Base-by-base conservation (phyloP, 2,888 invertebrate genomes). In the Hemaris fuciformis region DNA sequence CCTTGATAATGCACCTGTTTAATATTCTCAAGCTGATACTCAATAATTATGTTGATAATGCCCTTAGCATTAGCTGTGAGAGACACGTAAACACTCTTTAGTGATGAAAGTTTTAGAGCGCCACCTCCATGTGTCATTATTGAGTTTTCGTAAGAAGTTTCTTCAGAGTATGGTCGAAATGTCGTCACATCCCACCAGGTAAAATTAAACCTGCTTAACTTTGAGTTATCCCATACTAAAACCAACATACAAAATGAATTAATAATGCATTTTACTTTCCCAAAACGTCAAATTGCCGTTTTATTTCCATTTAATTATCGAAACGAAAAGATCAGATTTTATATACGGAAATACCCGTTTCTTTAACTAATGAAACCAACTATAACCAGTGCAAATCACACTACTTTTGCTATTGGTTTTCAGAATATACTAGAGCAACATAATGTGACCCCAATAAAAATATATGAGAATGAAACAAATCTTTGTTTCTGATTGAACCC, bases 171-270 rank as follows among this genome's bases (percentile, higher is more conserved):
- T 0, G 97, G 95, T 65, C 95, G 81, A 85, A 96, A 96, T 0
- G 98, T 97, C 0, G 98, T 98, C 2, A 95, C 95, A 80, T 99
- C 98, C 94, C 96, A 97, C 97, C 98, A 98, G 2, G 96, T 94
- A 88, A 98, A 99, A 77, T 97, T 97, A 74, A 96, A 98, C 75
- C 96, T 95, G 73, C 96, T 96, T 25, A 97, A 88, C 78, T 97
- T 97, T 4, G 94, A 94, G 74, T 98, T 97, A 80, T 98, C 97
- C 97, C 98, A 98, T 74, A 98, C 97, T 97, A 83, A 43, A 63
- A 34, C 5, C 56, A 57, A 41, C 10, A 0, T 45, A 8, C 4
- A 15, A 13, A 27, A 25, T 15, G n/a, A 18, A 2, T 45, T 18
- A 45, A n/a, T n/a, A n/a, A 45, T 1, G 42, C 8, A 10, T 58